Evolutionary conservation across 2,888 invertebrate species (phyloP).

Genomic region (Erebia ligea): DNA sequence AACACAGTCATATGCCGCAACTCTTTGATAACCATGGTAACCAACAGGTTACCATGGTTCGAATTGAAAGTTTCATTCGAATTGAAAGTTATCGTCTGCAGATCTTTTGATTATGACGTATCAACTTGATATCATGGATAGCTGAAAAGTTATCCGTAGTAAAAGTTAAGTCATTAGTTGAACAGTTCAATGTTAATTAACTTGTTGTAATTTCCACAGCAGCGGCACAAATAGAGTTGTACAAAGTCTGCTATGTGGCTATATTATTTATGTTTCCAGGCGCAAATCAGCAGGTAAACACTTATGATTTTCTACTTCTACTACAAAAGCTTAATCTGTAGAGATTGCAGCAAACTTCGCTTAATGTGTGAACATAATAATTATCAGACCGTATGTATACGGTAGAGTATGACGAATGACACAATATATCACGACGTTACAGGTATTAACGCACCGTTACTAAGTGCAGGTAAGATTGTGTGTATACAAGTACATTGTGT

Average conservation of each 20-base stretch:
- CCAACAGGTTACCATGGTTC: no score
- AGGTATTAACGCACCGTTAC: slow-evolving; percentile 49
- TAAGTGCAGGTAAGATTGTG: slow-evolving; percentile 26
- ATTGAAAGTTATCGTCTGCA: no score
- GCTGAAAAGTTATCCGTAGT: no score
- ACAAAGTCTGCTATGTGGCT: neutral
- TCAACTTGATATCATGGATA: no score
- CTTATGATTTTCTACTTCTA: neutral
- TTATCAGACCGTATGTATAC: slow-evolving; percentile 27
- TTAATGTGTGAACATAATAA: slow-evolving; percentile 24
- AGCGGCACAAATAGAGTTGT: no score
- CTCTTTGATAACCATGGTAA: no score
- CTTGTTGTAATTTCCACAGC: no score
- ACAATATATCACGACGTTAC: slow-evolving; percentile 65
- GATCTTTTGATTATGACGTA: no score
- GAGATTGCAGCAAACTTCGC: slow-evolving; percentile 16
- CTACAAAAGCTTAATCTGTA: neutral
- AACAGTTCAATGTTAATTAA: no score
- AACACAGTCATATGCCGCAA: no score
- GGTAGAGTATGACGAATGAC: slow-evolving; percentile 58
- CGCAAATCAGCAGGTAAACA: neutral
- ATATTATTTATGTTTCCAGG: neutral
- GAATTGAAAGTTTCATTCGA: no score
- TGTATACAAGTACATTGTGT: slow-evolving; percentile 14
- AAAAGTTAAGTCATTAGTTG: no score